phyloP scores from a whole-genome alignment of 2,888 invertebrate species.

The Yponomeuta malinellus region DNA sequence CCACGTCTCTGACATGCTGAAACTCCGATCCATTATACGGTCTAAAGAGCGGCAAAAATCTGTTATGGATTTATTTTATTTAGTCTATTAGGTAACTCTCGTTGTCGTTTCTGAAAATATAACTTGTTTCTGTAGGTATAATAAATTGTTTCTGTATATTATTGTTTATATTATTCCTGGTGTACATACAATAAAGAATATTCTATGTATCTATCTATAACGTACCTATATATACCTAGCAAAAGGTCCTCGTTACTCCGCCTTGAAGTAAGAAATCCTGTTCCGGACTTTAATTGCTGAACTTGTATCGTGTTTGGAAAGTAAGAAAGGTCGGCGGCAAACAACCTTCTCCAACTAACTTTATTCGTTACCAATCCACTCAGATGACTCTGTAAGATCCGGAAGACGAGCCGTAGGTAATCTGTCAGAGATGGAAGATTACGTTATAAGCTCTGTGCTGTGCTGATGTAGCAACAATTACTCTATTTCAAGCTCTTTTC shows the following conservation, averaged over 20 bases:
- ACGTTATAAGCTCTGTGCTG: too few species aligned
- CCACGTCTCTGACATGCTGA: neutral
- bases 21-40: neutral
- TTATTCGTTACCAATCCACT: neutral
- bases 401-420: neutral
- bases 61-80: neutral
- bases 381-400: neutral
- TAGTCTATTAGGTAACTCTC: neutral
- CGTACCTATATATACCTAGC: neutral
- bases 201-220: too few species aligned
- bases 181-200: too few species aligned
- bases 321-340: neutral
- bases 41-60: neutral
- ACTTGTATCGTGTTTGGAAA: conserved; percentile 12
- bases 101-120: neutral
- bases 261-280: neutral
- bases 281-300: conserved; percentile 9
- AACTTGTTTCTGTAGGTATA: neutral
- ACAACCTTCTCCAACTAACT: neutral
- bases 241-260: neutral
- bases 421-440: too few species aligned
- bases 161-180: too few species aligned
- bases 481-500: too few species aligned
- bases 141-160: neutral
- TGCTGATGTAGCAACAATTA: too few species aligned